Conservation (phyloP, 2,113 vertebrate genomes). For the Lamprologus speciosus region DNA sequence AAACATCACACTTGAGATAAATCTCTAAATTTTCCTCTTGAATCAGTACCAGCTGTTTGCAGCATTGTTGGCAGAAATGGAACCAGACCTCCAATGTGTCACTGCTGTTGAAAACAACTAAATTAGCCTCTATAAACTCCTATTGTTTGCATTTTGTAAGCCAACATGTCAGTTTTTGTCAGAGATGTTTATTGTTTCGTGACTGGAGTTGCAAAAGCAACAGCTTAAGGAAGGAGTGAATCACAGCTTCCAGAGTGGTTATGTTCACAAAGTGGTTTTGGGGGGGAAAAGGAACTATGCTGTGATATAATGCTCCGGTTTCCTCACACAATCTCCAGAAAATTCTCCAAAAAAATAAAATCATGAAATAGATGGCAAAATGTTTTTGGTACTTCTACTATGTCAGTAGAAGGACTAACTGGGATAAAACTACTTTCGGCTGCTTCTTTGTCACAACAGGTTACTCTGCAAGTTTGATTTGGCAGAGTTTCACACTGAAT, state of each 20-base stretch:
- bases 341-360: background rate
- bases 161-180: constrained; percentile 10
- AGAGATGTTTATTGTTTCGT: constrained; percentile 32
- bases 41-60: constrained; percentile 35
- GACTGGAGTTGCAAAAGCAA: constrained; percentile 43
- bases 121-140: constrained; percentile 18
- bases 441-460: background rate
- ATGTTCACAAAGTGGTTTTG: constrained; percentile 39
- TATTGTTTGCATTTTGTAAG: constrained; percentile 27
- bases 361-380: background rate
- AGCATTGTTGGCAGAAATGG: constrained; percentile 1
- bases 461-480: background rate
- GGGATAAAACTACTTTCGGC: background rate
- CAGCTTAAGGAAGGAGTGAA: constrained; percentile 46
- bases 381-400: background rate
- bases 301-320: constrained; percentile 27
- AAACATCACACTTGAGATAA: constrained; percentile 7
- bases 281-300: constrained; percentile 9
- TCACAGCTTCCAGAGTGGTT: constrained; percentile 38
- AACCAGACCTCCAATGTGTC: constrained; percentile 21
- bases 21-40: background rate
- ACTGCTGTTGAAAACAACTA: constrained; percentile 35
- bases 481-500: background rate
- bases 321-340: background rate
- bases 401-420: background rate